phyloP scores from a whole-genome alignment of 2,797 vertebrate genomes.

The Pipistrellus nathusii region DNA sequence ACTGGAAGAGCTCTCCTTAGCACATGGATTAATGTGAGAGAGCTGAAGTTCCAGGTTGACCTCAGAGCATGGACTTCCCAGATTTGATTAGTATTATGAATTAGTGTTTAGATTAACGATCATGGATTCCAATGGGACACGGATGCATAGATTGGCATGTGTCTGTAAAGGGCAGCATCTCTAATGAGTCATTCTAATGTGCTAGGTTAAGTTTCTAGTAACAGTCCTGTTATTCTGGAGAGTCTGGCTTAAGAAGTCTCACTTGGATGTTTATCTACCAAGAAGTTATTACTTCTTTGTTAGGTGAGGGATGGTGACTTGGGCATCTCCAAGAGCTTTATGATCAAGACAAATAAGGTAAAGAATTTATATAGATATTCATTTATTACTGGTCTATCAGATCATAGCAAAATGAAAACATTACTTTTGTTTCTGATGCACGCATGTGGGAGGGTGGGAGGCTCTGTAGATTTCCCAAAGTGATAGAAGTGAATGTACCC shows the following conservation, averaged over 20 bases:
- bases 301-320: background rate
- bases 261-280: background rate
- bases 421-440: background rate
- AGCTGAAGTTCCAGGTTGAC: background rate
- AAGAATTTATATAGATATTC: background rate
- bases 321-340: background rate
- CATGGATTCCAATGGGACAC: background rate
- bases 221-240: background rate
- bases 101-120: background rate
- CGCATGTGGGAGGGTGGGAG: background rate
- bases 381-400: background rate
- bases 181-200: background rate
- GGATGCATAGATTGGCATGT: background rate
- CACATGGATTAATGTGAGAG: background rate
- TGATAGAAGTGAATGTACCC: background rate
- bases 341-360: background rate
- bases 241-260: background rate
- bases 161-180: background rate
- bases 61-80: background rate
- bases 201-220: background rate
- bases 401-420: slow-evolving; percentile 11
- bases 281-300: background rate
- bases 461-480: background rate
- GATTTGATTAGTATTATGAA: background rate
- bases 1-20: background rate